These are phyloP conservation scores for Mamestra brassicae DNA, from an alignment of 2,888 invertebrate genomes.

Conservation along the genomic window DNA sequence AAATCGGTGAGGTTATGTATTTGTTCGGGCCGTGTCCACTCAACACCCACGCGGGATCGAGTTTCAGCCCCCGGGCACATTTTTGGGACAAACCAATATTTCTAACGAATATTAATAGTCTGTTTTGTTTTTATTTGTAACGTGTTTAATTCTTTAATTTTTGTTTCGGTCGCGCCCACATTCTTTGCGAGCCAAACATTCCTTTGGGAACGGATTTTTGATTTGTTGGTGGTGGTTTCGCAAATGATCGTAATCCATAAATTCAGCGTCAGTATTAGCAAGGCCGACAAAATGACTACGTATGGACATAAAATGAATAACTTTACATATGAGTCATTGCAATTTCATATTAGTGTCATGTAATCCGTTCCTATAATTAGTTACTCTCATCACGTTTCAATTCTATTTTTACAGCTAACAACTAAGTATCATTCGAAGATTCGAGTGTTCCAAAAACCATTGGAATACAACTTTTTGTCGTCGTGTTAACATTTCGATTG, in stretches of 20 bases:
- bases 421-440: conserved; percentile 42
- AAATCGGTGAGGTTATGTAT: conserved; percentile 76
- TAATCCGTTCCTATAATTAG: conserved; percentile 1
- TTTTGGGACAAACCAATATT: conserved; percentile 91
- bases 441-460: conserved; percentile 58
- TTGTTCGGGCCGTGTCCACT: conserved; percentile 80
- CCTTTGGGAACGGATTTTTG: conserved; percentile 64
- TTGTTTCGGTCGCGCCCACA: conserved; percentile 81
- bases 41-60: conserved; percentile 86
- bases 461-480: conserved; percentile 73
- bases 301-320: neutral
- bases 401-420: conserved; percentile 39
- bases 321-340: conserved; percentile 5
- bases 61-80: conserved; percentile 89
- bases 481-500: conserved; percentile 86
- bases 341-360: neutral
- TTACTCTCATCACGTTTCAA: conserved; percentile 11
- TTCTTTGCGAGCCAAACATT: conserved; percentile 79
- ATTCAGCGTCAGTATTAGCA: neutral
- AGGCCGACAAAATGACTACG: neutral
- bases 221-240: conserved; percentile 40
- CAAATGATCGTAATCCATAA: neutral
- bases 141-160: conserved; percentile 82
- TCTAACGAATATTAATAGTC: conserved; percentile 90
- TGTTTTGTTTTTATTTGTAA: conserved; percentile 84